Conservation (phyloP, 2,888 invertebrate species). For the Patella caerulea region DNA sequence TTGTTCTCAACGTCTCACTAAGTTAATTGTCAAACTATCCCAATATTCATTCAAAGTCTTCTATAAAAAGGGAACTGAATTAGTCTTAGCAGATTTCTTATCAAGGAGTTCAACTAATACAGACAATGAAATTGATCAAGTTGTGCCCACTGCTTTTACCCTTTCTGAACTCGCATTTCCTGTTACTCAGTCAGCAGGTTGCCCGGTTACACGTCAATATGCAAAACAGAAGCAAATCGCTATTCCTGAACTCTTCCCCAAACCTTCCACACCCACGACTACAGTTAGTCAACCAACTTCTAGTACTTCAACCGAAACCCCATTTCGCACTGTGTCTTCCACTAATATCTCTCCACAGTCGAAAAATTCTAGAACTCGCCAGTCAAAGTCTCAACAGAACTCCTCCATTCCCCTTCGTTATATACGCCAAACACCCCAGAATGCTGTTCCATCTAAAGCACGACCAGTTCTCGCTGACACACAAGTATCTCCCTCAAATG, state of each 20-base stretch:
- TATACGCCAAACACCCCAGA: too few species aligned
- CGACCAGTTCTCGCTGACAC: too few species aligned
- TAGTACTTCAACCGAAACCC: background rate
- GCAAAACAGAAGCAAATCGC: conserved; percentile 1
- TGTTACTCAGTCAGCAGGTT: background rate
- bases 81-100: conserved; percentile 3
- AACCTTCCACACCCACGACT: background rate
- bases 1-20: background rate
- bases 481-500: too few species aligned
- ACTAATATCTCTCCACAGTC: too few species aligned
- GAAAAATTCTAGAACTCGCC: too few species aligned
- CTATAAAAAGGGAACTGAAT: background rate
- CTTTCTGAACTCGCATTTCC: background rate
- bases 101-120: background rate
- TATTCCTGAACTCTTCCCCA: background rate
- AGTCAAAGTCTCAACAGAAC: too few species aligned
- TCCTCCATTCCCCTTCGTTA: too few species aligned
- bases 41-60: background rate
- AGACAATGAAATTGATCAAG: background rate
- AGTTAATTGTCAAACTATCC: background rate
- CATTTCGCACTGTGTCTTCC: too few species aligned
- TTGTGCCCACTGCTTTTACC: conserved; percentile 1
- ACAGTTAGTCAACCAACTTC: background rate
- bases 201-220: background rate
- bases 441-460: too few species aligned